Evolutionary conservation across 1,140 invertebrate species (phyloP).

Genomic region (Ceratina japonica): DNA sequence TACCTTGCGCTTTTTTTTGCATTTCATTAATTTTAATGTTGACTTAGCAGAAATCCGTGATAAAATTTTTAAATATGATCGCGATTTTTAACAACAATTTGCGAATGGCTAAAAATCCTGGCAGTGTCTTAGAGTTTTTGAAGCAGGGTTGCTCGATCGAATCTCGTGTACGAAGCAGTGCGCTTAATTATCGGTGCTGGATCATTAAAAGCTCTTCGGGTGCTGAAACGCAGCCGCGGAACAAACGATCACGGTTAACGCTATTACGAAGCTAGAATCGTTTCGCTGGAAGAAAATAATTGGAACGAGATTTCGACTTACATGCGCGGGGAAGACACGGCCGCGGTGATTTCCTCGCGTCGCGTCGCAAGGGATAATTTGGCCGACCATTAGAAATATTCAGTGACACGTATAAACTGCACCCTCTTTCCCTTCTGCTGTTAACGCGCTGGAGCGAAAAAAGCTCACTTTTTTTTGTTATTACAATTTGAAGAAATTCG

Average conservation of each 20-base stretch:
- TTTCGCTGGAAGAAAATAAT: conserved; percentile 62
- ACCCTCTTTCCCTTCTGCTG: too few species aligned
- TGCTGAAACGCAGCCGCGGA: not conserved
- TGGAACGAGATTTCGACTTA: conserved; percentile 50
- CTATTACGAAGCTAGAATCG: conserved; percentile 15
- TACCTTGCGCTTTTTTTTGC: not conserved
- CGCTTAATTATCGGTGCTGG: conserved; percentile 44
- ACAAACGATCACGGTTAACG: conserved; percentile 40
- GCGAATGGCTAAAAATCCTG: not conserved
- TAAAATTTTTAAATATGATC: not conserved
- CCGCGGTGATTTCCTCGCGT: not conserved
- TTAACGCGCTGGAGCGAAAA: too few species aligned
- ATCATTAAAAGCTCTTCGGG: conserved; percentile 53
- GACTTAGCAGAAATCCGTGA: not conserved
- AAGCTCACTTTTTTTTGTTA: too few species aligned
- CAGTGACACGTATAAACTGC: conserved; percentile 2
- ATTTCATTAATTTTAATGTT: not conserved
- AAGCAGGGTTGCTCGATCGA: not conserved
- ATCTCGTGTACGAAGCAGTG: not conserved
- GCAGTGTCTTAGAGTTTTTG: not conserved
- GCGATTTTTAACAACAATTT: not conserved
- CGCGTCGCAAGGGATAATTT: not conserved
- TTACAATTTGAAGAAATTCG: too few species aligned
- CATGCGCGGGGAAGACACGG: not conserved
- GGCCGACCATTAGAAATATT: not conserved